Percentiles rank a stretch among this genome's conserved stretches.
These are phyloP conservation scores for Nibea coibor DNA, from an alignment of 2,113 vertebrate species.

Conservation along the genomic window DNA sequence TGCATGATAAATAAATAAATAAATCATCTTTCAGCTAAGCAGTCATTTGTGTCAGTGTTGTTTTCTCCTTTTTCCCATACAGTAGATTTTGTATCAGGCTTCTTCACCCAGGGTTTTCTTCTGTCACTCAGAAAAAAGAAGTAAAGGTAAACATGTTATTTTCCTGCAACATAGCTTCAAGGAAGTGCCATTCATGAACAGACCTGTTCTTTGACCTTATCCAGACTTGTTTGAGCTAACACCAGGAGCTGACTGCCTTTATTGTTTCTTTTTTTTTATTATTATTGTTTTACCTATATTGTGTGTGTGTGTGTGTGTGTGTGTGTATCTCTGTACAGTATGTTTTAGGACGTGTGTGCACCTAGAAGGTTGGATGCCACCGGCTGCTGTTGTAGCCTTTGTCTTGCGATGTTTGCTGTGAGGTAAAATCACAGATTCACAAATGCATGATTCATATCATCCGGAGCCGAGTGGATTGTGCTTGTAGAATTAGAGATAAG, in stretches of 20 bases:
- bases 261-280: not conserved
- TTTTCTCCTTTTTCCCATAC: not conserved
- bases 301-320: not conserved
- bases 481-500: slow-evolving; percentile 39
- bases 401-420: not conserved
- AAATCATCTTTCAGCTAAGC: not conserved
- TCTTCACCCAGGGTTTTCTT: not conserved
- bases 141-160: slow-evolving; percentile 4
- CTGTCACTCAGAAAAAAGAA: not conserved
- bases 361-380: not conserved
- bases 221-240: not conserved
- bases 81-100: not conserved
- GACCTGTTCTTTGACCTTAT: not conserved
- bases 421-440: slow-evolving; percentile 5
- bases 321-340: not conserved
- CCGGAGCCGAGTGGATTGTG: slow-evolving; percentile 23
- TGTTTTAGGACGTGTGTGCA: not conserved
- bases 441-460: slow-evolving; percentile 44
- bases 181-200: slow-evolving; percentile 5
- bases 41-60: not conserved
- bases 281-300: not conserved
- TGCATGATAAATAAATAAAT: not conserved
- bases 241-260: not conserved
- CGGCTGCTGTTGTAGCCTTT: not conserved
- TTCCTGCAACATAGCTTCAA: not conserved